Base-by-base conservation (phyloP, 92 coral and sea anemone species). In the Chrysogorgia sp. region DNA sequence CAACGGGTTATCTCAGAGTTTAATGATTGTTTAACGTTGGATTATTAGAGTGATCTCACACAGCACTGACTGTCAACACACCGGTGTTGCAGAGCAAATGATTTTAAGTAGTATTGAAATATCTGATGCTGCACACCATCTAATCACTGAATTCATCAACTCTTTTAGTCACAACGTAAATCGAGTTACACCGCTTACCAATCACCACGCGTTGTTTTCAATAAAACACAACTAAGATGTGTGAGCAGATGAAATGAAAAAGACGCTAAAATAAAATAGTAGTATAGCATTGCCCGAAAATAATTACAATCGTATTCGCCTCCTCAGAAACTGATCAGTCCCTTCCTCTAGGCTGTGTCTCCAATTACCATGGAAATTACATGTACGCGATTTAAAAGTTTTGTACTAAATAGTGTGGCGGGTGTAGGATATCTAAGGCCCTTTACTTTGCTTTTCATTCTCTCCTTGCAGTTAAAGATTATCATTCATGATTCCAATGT, bases 251-350 rank as follows among this genome's bases (percentile, higher is more conserved):
- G 76, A 41, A 69, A 45, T 47, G 26, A 45, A 29, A 37, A 65
- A 45, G 49, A 34, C 74, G 45, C 29, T 67, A 17, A 35, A 26
- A 35, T 67, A 67, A 10, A 67, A 49, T 22, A 35, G 33, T 43
- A 40, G 4, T 61, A 19, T 3, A 28, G 61, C 22, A 22, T 34
- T 31, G 62, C 37, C 7, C 56, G 33, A 48, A 31, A 35, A 72
- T 56, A 72, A 72, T 72, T 72, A 72, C 79, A 72, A 52, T 72
- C 55, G 53, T 56, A 72, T 72, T 72, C 55, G 10, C 79, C 15
- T 72, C 30, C 63, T 21, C 47, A 21, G 65, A 72, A 72, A 72
- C 23, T 57, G 23, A 57, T 57, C 63, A 47, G 52, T 52, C 19
- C 59, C 5, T 43, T 40, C 45, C 40, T 49, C n/a, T 32, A 33